Evolutionary conservation across 1,140 invertebrate genomes (phyloP).

Genomic region (Nebria ingens): DNA sequence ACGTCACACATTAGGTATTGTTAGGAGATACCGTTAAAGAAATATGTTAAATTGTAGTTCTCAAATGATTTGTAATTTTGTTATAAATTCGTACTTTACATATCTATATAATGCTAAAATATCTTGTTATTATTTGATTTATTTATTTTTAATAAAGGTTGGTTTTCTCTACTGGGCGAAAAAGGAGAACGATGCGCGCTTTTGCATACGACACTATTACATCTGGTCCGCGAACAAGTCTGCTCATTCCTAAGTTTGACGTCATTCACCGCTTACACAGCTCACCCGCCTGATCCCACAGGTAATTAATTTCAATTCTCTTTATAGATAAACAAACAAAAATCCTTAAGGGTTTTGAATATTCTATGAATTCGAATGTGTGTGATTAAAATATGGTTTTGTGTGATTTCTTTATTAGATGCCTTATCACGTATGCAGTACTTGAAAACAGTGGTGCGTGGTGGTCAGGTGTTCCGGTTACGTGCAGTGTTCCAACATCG

Average conservation of each 20-base stretch:
- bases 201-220: constrained; percentile 29
- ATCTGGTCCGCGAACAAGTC: constrained; percentile 34
- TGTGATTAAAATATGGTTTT: too few relatives aligned
- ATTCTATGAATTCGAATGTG: too few relatives aligned
- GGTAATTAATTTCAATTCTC: constrained; percentile 21
- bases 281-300: constrained; percentile 22
- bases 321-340: too few relatives aligned
- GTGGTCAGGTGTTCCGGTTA: constrained; percentile 26
- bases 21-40: too few relatives aligned
- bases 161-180: constrained; percentile 30
- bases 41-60: too few relatives aligned
- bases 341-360: too few relatives aligned
- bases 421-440: constrained; percentile 18
- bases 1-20: too few relatives aligned
- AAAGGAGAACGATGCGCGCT: constrained; percentile 32
- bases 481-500: constrained; percentile 27
- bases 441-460: constrained; percentile 25
- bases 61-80: too few relatives aligned
- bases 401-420: neutral
- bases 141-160: too few relatives aligned
- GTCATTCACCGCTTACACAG: constrained; percentile 27
- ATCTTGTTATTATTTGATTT: too few relatives aligned
- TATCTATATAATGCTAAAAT: too few relatives aligned
- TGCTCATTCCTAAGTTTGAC: constrained; percentile 32
- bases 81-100: too few relatives aligned